These are phyloP conservation scores for Diadegma fenestrale DNA, from an alignment of 2,888 invertebrate species.

Conservation along the genomic window DNA sequence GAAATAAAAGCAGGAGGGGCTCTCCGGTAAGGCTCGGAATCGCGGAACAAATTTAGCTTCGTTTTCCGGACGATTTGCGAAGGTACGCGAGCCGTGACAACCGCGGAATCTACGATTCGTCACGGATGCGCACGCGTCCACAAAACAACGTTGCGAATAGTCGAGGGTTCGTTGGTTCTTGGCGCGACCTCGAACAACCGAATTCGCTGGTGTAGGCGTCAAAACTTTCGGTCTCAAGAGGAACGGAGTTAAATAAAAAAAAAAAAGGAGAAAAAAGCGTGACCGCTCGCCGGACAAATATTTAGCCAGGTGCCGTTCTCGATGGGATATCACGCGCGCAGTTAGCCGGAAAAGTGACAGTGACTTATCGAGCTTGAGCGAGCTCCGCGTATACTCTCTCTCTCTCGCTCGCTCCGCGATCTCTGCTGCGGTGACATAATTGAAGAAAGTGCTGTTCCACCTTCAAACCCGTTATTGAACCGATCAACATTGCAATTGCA, in stretches of 20 bases:
- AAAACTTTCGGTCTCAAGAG: slow-evolving; percentile 33
- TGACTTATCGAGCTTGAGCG: slow-evolving; percentile 51
- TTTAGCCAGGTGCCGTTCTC: slow-evolving; percentile 15
- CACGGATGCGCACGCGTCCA: slow-evolving; percentile 57
- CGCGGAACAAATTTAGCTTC: slow-evolving; percentile 69
- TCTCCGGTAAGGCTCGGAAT: slow-evolving; percentile 49
- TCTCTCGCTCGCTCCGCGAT: no score
- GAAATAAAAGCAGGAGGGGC: slow-evolving; percentile 39
- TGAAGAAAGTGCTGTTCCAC: slow-evolving; percentile 75
- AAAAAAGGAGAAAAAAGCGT: slow-evolving; percentile 36
- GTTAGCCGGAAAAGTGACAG: slow-evolving; percentile 72
- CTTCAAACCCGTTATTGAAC: slow-evolving; percentile 74
- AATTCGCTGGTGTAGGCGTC: background rate
- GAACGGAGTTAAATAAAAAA: slow-evolving; percentile 47
- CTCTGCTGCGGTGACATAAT: slow-evolving; percentile 66
- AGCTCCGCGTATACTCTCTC: no score
- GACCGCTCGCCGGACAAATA: background rate
- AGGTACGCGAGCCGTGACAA: slow-evolving; percentile 71
- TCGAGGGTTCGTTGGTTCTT: slow-evolving; percentile 9
- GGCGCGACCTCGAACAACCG: background rate
- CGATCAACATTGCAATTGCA: slow-evolving; percentile 59
- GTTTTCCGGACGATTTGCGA: slow-evolving; percentile 72
- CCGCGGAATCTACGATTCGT: slow-evolving; percentile 69
- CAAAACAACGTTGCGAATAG: slow-evolving; percentile 32
- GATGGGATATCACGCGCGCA: slow-evolving; percentile 38